phyloP scores from a whole-genome alignment of 2,113 vertebrate genomes.

The Rhipidura dahli region DNA sequence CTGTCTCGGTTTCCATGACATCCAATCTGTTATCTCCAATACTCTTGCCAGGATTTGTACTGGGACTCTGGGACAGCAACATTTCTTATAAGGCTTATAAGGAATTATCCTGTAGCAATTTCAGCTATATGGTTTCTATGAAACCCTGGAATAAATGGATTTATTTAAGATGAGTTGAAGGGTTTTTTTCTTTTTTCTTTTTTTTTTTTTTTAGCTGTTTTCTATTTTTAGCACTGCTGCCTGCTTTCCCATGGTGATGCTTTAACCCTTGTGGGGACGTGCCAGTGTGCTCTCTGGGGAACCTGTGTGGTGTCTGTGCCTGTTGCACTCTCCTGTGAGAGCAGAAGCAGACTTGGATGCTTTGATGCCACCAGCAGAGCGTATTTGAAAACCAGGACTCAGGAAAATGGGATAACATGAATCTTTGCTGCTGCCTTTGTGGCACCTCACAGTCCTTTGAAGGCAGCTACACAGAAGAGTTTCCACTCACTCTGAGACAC shows the following conservation, averaged over 20 bases:
- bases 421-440: not conserved
- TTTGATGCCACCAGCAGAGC: not conserved
- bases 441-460: not conserved
- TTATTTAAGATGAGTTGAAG: slow-evolving; percentile 19
- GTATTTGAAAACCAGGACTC: not conserved
- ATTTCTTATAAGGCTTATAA: slow-evolving; percentile 60
- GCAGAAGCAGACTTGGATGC: not conserved
- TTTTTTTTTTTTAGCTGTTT: not conserved
- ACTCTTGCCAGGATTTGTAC: slow-evolving; percentile 63
- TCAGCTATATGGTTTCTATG: slow-evolving; percentile 51
- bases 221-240: slow-evolving; percentile 58
- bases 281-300: not conserved
- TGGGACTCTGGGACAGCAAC: slow-evolving; percentile 53
- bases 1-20: slow-evolving; percentile 76
- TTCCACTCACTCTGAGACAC: not conserved
- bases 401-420: not conserved
- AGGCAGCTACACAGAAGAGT: not conserved
- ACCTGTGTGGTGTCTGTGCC: not conserved
- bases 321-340: not conserved
- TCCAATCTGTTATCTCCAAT: slow-evolving; percentile 70
- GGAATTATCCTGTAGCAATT: slow-evolving; percentile 57
- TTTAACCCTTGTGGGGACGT: slow-evolving; percentile 1
- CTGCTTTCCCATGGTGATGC: not conserved
- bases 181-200: not conserved
- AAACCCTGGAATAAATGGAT: slow-evolving; percentile 43